These are phyloP conservation scores for Clitarchus hookeri DNA, from an alignment of 2,888 invertebrate genomes.

Conservation along the genomic window DNA sequence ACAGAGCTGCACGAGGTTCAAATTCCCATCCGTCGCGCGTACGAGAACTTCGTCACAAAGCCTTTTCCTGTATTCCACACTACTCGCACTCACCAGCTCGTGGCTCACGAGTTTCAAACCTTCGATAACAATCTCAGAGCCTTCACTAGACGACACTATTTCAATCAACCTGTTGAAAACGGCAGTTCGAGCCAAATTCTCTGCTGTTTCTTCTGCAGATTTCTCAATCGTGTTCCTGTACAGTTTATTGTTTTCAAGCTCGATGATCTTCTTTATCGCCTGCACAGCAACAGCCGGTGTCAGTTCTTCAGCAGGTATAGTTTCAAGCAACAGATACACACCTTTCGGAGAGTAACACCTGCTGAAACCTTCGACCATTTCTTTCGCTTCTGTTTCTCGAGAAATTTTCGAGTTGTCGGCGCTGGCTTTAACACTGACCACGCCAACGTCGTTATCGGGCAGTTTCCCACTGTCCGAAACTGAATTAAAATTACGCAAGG, in stretches of 20 bases:
- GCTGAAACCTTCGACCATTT: constrained; percentile 50
- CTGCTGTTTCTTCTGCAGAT: constrained; percentile 48
- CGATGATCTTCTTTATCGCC: constrained; percentile 55
- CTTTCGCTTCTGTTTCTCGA: constrained; percentile 35
- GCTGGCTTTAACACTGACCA: constrained; percentile 31
- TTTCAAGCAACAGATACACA: constrained; percentile 55
- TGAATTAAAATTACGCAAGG: constrained; percentile 29
- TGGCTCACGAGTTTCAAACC: constrained; percentile 53
- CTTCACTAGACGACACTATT: constrained; percentile 54
- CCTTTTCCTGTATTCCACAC: constrained; percentile 54
- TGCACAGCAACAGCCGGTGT: constrained; percentile 55
- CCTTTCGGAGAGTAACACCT: constrained; percentile 50
- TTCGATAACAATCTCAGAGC: constrained; percentile 54
- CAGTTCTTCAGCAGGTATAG: constrained; percentile 56
- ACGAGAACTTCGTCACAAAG: constrained; percentile 66
- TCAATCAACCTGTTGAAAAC: constrained; percentile 58
- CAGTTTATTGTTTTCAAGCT: constrained; percentile 54
- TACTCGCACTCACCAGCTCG: constrained; percentile 50
- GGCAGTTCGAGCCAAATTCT: constrained; percentile 53
- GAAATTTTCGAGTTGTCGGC: background rate
- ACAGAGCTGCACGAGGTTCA: constrained; percentile 64
- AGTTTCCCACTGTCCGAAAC: background rate
- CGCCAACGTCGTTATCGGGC: background rate
- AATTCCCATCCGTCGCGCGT: constrained; percentile 63
- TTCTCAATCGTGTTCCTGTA: constrained; percentile 46